Conservation (phyloP, 1,140 invertebrate species). For the Atopsyche davidsoni region DNA sequence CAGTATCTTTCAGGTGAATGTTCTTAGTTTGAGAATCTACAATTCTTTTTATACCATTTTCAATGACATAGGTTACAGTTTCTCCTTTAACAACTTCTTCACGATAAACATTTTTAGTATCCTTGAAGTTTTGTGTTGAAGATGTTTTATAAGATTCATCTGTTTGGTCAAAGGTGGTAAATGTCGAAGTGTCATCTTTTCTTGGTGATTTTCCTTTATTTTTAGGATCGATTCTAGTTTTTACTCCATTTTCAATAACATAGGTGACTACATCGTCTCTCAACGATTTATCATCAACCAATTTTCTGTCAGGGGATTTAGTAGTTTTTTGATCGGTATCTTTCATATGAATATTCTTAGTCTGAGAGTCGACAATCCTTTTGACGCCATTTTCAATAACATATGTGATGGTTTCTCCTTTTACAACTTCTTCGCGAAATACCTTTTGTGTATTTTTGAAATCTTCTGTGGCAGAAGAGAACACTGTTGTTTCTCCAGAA, state of each 20-base stretch:
- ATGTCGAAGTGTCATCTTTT: not conserved
- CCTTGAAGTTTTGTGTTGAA: too few relatives aligned
- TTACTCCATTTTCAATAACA: constrained; percentile 26
- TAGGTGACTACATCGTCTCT: constrained; percentile 4
- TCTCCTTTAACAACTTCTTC: constrained; percentile 35
- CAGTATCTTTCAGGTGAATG: not conserved
- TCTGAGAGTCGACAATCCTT: constrained; percentile 6
- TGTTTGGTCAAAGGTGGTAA: too few relatives aligned
- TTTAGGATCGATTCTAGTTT: constrained; percentile 20
- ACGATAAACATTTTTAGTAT: not conserved
- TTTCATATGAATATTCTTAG: not conserved
- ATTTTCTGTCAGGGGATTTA: not conserved
- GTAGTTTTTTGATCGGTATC: constrained; percentile 1
- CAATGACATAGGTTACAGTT: constrained; percentile 29
- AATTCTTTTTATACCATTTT: constrained; percentile 16
- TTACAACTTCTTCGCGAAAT: not conserved
- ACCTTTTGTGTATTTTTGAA: not conserved
- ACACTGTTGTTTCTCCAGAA: not conserved
- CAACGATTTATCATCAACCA: not conserved
- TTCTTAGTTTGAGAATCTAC: constrained; percentile 9
- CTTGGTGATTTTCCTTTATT: not conserved
- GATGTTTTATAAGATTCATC: too few relatives aligned
- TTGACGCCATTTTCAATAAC: constrained; percentile 20
- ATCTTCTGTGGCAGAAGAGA: not conserved
- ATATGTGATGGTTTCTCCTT: not conserved